Conservation (phyloP, 2,797 vertebrate genomes). For the Mycteria americana region DNA sequence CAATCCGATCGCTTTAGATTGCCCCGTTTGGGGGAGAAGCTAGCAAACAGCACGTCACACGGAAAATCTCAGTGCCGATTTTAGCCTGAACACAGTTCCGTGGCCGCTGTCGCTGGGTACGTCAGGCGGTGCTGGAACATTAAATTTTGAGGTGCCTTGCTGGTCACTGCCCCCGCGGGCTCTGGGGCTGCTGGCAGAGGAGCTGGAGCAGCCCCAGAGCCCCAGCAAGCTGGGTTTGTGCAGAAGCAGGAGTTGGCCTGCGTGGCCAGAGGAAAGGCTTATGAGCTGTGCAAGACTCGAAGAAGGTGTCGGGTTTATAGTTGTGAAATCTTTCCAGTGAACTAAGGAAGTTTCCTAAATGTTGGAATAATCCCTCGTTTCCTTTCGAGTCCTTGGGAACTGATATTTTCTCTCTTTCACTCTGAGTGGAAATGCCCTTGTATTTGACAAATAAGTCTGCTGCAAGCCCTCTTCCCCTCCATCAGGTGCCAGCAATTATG, state of each 20-base stretch:
- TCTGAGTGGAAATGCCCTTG: neutral
- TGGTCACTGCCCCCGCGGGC: fast-evolving
- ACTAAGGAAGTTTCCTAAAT: neutral
- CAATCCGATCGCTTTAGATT: neutral
- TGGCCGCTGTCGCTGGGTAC: neutral
- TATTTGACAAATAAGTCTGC: neutral
- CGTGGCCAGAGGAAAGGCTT: neutral
- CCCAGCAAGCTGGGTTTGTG: neutral
- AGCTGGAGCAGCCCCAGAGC: neutral
- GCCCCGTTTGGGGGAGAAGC: fast-evolving
- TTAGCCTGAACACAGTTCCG: neutral
- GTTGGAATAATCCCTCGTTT: neutral
- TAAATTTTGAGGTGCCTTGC: neutral
- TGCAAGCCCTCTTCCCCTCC: neutral
- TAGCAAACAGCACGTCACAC: fast-evolving
- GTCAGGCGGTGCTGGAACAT: neutral
- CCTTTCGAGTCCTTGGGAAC: neutral
- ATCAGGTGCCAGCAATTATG: neutral
- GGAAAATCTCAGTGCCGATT: neutral
- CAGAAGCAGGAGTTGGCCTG: neutral
- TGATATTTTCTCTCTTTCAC: neutral
- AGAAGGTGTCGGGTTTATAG: neutral
- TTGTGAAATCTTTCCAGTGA: neutral
- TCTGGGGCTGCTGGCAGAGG: neutral
- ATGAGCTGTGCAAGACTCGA: neutral